Conservation (phyloP, 2,797 vertebrate species). For the Falco cherrug region DNA sequence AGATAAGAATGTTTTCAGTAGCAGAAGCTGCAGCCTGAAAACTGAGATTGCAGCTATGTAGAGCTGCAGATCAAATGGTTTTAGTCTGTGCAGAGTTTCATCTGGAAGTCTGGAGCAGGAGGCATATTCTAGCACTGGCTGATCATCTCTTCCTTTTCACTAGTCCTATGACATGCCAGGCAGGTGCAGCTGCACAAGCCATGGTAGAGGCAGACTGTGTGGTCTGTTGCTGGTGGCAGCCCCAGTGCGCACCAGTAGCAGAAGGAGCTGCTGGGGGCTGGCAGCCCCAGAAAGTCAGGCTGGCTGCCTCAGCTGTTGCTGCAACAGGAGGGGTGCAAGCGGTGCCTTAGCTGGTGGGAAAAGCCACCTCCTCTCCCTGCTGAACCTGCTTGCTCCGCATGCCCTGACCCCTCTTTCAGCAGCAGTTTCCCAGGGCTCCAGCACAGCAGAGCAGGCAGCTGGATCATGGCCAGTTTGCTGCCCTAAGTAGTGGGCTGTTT, state of each 20-base stretch:
- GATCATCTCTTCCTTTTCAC: not conserved
- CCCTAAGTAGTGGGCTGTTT: not conserved
- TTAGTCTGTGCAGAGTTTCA: not conserved
- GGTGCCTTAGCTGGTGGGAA: not conserved
- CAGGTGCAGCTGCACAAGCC: rapidly evolving
- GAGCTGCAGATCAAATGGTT: not conserved
- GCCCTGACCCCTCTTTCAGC: not conserved
- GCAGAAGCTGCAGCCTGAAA: not conserved
- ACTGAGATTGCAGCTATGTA: not conserved
- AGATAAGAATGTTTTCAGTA: not conserved
- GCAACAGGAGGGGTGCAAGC: not conserved
- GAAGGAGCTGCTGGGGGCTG: not conserved
- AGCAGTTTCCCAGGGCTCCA: not conserved
- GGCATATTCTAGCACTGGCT: not conserved
- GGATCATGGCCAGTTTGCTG: not conserved
- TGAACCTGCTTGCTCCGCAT: not conserved
- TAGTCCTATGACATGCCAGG: rapidly evolving
- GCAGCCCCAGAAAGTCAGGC: not conserved
- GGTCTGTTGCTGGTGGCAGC: not conserved
- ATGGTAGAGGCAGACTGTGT: not conserved
- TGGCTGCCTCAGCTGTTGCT: not conserved
- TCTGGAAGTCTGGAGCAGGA: not conserved
- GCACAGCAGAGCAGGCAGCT: not conserved
- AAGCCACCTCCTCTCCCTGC: not conserved
- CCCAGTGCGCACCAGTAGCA: not conserved